These are phyloP conservation scores for Sinocyclocheilus maitianheensis DNA, from an alignment of 2,113 vertebrate genomes.

Conservation along the genomic window DNA sequence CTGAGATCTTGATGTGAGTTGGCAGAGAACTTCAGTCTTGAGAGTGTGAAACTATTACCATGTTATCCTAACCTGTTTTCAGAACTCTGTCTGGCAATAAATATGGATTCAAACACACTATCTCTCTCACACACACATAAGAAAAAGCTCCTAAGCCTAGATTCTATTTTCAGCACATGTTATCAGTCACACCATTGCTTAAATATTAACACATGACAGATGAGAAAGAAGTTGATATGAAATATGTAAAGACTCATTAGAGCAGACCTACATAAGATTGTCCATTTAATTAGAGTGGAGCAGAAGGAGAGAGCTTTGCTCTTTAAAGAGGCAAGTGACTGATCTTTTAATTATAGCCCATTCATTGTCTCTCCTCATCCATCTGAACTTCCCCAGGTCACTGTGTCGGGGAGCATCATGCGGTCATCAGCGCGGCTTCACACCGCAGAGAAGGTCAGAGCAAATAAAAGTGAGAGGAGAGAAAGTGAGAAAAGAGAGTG, in stretches of 20 bases:
- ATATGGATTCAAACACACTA: slow-evolving; percentile 14
- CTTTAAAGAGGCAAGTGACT: background rate
- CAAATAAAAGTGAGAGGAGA: slow-evolving; percentile 20
- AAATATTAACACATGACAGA: slow-evolving; percentile 58
- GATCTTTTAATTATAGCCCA: background rate
- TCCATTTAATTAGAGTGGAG: slow-evolving; percentile 50
- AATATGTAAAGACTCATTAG: slow-evolving; percentile 60
- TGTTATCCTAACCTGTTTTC: slow-evolving; percentile 12
- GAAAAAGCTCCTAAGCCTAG: slow-evolving; percentile 33
- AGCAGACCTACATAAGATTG: slow-evolving; percentile 39
- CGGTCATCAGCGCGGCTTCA: background rate
- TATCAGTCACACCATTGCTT: slow-evolving; percentile 52
- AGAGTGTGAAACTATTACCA: slow-evolving; percentile 5
- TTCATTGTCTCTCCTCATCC: slow-evolving; percentile 17
- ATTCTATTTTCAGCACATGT: slow-evolving; percentile 54
- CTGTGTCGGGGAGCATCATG: slow-evolving; percentile 23
- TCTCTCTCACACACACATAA: slow-evolving; percentile 17
- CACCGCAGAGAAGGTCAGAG: slow-evolving; percentile 21
- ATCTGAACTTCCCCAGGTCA: slow-evolving; percentile 25
- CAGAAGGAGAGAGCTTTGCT: slow-evolving; percentile 20
- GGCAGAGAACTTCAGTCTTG: slow-evolving; percentile 12
- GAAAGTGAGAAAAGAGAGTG: slow-evolving; percentile 36
- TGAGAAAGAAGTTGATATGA: slow-evolving; percentile 54
- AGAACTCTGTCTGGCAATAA: slow-evolving; percentile 36
- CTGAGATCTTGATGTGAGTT: slow-evolving; percentile 25